phyloP scores from a whole-genome alignment of 1,140 invertebrate species.

The Ceratitis capitata region DNA sequence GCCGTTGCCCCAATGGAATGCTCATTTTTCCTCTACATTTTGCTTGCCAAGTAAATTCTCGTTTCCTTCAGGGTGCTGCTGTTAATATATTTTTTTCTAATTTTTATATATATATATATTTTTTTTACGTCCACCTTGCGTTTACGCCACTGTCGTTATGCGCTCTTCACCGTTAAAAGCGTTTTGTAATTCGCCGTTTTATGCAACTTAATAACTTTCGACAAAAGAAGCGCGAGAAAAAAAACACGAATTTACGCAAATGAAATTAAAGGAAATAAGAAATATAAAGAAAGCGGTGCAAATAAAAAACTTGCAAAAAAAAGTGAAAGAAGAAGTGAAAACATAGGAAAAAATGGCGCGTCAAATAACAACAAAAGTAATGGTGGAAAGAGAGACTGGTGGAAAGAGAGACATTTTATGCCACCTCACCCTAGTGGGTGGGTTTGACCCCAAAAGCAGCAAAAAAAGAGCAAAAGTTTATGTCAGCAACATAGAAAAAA shows the following conservation, averaged over 20 bases:
- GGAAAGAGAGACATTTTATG: too few relatives aligned
- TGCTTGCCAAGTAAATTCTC: slow-evolving; percentile 5
- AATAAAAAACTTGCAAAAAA: neutral
- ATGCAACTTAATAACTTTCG: slow-evolving; percentile 36
- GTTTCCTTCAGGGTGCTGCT: neutral
- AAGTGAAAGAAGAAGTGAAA: neutral
- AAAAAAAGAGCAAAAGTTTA: neutral
- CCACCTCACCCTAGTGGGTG: neutral
- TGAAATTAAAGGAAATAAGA: slow-evolving; percentile 2
- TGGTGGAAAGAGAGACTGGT: neutral
- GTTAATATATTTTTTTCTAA: too few relatives aligned
- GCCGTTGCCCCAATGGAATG: slow-evolving; percentile 6
- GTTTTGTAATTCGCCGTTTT: slow-evolving; percentile 27
- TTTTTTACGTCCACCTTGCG: neutral
- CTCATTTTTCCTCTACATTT: slow-evolving; percentile 19
- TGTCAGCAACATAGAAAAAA: neutral
- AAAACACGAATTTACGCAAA: neutral
- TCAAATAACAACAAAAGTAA: neutral
- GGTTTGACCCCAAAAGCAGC: neutral
- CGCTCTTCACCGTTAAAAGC: neutral
- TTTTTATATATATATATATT: too few relatives aligned
- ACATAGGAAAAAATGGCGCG: neutral
- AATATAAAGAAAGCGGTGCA: neutral
- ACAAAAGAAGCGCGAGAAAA: neutral
- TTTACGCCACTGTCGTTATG: neutral